Evolutionary conservation across 1,140 invertebrate species (phyloP), one percentile per base, ranked within the genome.

Genomic region (Drosophila busckii): DNA sequence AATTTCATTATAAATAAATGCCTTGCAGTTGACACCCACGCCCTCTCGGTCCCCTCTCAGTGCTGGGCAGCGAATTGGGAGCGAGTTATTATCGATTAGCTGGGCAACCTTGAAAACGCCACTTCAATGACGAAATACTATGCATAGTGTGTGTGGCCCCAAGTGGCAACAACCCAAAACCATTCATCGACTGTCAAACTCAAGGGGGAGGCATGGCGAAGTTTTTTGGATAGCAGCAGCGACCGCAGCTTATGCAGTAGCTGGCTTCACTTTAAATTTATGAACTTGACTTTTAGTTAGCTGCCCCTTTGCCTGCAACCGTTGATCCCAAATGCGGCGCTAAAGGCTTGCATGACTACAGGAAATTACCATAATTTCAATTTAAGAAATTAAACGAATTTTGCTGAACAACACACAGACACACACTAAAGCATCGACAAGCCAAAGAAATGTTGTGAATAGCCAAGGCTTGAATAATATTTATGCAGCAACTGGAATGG

Each of bases 341-440:
- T 60, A 66, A 82, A 60, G 64, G 69, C 44, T 82, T 73, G 75
- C 75, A 75, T 82, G 75, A 66, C 75, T 82, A 55, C 65, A 59
- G 75, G 75, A 82, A 66, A 82, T 82, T 82, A 82, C 75, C 75
- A 82, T 82, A 82, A 82, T 82, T 82, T 83, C 75, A 82, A 82
- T 82, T 82, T 82, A 82, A 82, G 65, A 82, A 75, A 82, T 75
- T 82, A 75, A 82, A 82, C 52, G 75, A 82, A 70, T 82, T 82
- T 54, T 50, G 49, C 54, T 62, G 22, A 29, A 41, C 38, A 45
- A 31, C 59, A 82, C 75, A 66, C 59, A 62, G 44, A 62, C 34
- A 17, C 49, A 34, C 3, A 31, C 26, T 31, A 52, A 20, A 31
- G 37, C 17, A 29, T n/a, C 29, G 22, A 15, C 28, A 62, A 46